Conservation (phyloP, 2,113 vertebrate genomes). For the Hylia prasina region DNA sequence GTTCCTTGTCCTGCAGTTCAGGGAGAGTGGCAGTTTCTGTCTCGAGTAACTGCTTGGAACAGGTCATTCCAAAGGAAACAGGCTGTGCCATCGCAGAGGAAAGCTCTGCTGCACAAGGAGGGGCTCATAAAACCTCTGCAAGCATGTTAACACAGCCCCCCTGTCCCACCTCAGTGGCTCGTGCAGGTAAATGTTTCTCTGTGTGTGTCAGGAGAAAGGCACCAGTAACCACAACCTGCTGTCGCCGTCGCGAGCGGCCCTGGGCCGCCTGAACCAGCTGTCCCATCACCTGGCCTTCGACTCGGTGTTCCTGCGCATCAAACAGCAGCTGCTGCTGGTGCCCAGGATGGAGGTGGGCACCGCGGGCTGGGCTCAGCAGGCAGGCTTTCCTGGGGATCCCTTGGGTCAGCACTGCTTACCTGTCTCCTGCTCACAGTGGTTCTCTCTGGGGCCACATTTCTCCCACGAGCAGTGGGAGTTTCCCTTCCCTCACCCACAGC, state of each 20-base stretch:
- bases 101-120: background rate
- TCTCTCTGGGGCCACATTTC: background rate
- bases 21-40: background rate
- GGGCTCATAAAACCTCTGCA: background rate
- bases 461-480: background rate
- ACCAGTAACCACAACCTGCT: constrained; percentile 85
- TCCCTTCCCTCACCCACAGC: background rate
- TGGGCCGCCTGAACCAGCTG: constrained; percentile 91
- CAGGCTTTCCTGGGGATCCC: background rate
- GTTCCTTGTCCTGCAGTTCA: background rate
- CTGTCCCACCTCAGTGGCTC: background rate
- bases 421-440: background rate
- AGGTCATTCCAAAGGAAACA: background rate
- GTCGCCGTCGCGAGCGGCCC: constrained; percentile 70
- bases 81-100: background rate
- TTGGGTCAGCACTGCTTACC: background rate
- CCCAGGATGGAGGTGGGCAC: constrained; percentile 87
- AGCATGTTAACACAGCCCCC: background rate
- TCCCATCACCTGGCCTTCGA: constrained; percentile 95
- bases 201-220: constrained; percentile 85
- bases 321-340: constrained; percentile 87
- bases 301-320: constrained; percentile 94
- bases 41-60: background rate
- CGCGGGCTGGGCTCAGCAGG: background rate
- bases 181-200: background rate